A percentile compares a stretch with the other conserved stretches of the same genome.
Conservation (phyloP, 2,888 invertebrate genomes). For the Eurytoma adleriae region DNA sequence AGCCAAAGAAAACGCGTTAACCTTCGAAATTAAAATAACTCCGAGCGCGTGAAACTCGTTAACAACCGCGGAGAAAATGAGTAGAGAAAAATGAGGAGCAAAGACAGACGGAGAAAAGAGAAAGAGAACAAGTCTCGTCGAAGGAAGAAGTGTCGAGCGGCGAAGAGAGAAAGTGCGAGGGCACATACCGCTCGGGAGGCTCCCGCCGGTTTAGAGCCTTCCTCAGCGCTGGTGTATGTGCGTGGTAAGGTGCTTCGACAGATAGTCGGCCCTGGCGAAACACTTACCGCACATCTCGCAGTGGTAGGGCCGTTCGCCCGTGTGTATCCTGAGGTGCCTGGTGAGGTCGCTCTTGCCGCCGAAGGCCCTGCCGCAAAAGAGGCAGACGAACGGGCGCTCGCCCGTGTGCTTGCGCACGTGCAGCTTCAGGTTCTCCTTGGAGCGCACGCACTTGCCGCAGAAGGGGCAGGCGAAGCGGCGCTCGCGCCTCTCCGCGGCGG, state of each 20-base stretch:
- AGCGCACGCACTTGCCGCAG: conserved; percentile 92
- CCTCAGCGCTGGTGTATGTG: conserved; percentile 83
- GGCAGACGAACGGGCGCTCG: conserved; percentile 92
- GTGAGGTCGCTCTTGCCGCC: conserved; percentile 93
- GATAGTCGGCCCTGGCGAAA: conserved; percentile 92
- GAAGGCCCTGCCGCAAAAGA: conserved; percentile 92
- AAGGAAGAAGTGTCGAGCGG: too few species aligned
- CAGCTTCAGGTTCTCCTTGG: conserved; percentile 91
- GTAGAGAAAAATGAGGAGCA: too few species aligned
- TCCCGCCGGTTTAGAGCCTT: conserved; percentile 14
- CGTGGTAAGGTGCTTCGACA: conserved; percentile 93
- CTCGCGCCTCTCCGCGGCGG: conserved; percentile 70
- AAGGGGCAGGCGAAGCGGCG: conserved; percentile 90
- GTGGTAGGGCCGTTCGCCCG: conserved; percentile 92
- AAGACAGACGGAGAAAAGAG: too few species aligned
- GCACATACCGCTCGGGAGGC: background rate
- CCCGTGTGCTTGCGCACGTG: conserved; percentile 93
- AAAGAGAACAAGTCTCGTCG: too few species aligned
- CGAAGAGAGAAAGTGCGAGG: too few species aligned
- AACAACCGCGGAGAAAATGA: too few species aligned
- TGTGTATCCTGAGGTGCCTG: conserved; percentile 91
- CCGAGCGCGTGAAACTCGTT: too few species aligned
- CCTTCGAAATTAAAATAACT: too few species aligned
- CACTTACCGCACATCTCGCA: conserved; percentile 95
- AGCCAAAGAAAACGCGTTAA: too few species aligned